phyloP scores from a whole-genome alignment of 2,797 vertebrate genomes.

The Scyliorhinus canicula region DNA sequence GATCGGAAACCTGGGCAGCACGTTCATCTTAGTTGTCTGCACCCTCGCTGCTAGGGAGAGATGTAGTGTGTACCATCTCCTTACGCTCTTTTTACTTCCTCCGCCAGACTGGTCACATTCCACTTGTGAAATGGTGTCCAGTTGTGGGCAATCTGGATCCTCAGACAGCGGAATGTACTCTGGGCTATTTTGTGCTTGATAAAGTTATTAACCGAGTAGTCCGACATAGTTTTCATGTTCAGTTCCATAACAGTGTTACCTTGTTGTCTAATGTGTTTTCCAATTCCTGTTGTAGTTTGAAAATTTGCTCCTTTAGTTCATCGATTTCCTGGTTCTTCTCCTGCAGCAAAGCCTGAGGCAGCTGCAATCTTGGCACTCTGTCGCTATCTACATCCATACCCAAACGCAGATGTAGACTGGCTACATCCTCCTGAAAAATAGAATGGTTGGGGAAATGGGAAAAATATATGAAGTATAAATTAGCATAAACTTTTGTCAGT shows the following conservation, averaged over 20 bases:
- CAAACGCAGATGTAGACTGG: conserved; percentile 47
- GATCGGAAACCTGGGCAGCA: too few relatives aligned
- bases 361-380: conserved; percentile 46
- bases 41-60: too few relatives aligned
- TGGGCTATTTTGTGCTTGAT: not conserved
- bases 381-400: conserved; percentile 44
- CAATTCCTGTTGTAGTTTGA: conserved; percentile 62
- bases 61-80: too few relatives aligned
- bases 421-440: conserved; percentile 55
- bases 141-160: too few relatives aligned
- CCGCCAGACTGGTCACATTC: too few relatives aligned
- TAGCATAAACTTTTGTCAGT: not conserved
- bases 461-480: not conserved
- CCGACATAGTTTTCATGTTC: not conserved
- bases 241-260: conserved; percentile 48
- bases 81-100: too few relatives aligned
- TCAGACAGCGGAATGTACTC: too few relatives aligned
- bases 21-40: too few relatives aligned
- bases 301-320: conserved; percentile 67
- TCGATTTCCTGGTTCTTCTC: conserved; percentile 82
- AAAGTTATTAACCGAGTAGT: not conserved
- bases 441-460: not conserved
- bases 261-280: conserved; percentile 52
- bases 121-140: too few relatives aligned
- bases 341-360: conserved; percentile 69